These are phyloP conservation scores for Podabrus alpinus DNA, from an alignment of 2,888 invertebrate genomes.

Conservation along the genomic window DNA sequence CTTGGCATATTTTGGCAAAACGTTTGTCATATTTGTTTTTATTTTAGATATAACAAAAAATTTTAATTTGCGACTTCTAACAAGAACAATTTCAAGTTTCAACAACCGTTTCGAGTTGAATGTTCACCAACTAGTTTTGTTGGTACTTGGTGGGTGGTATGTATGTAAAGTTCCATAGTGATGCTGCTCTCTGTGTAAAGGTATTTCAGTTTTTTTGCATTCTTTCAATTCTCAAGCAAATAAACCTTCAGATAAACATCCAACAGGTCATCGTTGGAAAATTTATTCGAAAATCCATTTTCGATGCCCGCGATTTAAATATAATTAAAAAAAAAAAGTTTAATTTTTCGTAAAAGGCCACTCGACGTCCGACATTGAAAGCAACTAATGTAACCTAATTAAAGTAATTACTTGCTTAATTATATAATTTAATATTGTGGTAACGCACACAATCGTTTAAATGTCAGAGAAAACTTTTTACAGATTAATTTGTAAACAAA, in stretches of 20 bases:
- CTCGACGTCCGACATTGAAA: neutral
- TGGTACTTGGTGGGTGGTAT: conserved; percentile 15
- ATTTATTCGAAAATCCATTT: neutral
- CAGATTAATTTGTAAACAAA: neutral
- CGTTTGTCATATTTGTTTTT: neutral
- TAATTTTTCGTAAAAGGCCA: neutral
- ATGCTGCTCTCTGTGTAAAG: conserved; percentile 4
- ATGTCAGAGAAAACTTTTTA: neutral
- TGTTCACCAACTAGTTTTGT: neutral
- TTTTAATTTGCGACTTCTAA: neutral
- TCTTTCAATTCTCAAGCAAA: conserved; percentile 11
- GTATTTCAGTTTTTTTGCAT: conserved; percentile 6
- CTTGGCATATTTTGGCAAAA: neutral
- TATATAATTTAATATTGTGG: neutral
- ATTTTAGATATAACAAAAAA: neutral
- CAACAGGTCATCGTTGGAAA: neutral
- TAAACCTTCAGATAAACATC: conserved; percentile 1
- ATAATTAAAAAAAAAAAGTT: neutral
- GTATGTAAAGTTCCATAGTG: conserved; percentile 6
- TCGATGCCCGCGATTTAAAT: neutral
- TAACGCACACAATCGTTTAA: neutral
- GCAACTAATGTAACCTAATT: neutral
- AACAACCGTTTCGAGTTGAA: neutral
- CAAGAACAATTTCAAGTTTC: conserved; percentile 1
- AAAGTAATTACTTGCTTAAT: conserved; percentile 1